These are phyloP conservation scores for Macaria liturata DNA, from an alignment of 2,888 invertebrate species.

Conservation along the genomic window DNA sequence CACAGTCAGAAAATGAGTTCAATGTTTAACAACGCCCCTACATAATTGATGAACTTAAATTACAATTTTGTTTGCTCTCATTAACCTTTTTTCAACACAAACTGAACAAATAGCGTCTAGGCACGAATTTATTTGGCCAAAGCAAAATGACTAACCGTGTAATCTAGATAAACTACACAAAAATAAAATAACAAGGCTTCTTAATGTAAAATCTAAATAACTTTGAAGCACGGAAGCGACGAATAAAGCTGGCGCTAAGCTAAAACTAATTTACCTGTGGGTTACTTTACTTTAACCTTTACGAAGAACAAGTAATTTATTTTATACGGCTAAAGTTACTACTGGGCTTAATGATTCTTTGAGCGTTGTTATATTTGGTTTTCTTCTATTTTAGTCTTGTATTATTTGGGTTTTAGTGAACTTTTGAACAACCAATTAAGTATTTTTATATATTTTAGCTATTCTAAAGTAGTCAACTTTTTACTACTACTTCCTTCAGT, in stretches of 20 bases:
- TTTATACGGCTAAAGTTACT: no score
- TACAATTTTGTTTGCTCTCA: constrained; percentile 11
- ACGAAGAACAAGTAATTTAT: not conserved
- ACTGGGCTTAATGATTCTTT: no score
- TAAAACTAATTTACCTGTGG: constrained; percentile 9
- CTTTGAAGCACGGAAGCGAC: constrained; percentile 21
- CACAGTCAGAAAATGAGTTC: no score
- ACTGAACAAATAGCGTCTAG: constrained; percentile 21
- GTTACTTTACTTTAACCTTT: not conserved
- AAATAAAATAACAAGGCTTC: constrained; percentile 16
- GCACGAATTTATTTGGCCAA: constrained; percentile 20
- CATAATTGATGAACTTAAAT: not conserved
- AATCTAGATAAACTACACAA: constrained; percentile 19
- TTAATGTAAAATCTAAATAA: constrained; percentile 26
- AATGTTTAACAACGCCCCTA: not conserved
- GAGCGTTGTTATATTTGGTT: no score
- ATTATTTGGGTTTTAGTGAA: no score
- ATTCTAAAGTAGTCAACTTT: no score
- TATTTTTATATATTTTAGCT: no score
- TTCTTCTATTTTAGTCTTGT: no score
- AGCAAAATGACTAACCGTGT: constrained; percentile 17
- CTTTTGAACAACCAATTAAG: no score
- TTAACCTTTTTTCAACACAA: constrained; percentile 19
- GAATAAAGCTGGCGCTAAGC: constrained; percentile 19
- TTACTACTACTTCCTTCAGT: no score